Evolutionary conservation across 1,140 invertebrate species (phyloP).

Genomic region (Heliconius hermathena): DNA sequence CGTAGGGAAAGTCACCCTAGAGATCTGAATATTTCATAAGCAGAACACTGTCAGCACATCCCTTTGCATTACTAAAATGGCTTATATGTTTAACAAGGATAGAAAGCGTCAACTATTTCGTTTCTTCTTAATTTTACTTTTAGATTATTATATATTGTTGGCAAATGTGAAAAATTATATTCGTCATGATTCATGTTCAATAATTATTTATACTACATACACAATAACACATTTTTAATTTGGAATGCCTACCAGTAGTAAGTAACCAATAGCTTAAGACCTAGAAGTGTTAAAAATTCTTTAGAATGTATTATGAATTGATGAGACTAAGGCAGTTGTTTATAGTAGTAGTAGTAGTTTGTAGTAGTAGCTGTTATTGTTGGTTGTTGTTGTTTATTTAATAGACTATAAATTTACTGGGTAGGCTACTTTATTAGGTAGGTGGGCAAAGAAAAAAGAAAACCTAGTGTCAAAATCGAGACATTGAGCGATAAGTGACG

Average conservation of each 20-base stretch:
- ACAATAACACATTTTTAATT: too few relatives aligned
- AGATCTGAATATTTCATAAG: slow-evolving; percentile 75
- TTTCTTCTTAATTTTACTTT: not conserved
- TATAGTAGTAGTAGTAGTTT: too few relatives aligned
- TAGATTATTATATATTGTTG: not conserved
- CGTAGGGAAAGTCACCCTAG: slow-evolving; percentile 64
- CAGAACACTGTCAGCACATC: slow-evolving; percentile 57
- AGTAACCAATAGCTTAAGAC: too few relatives aligned
- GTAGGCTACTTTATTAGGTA: too few relatives aligned
- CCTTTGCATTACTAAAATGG: slow-evolving; percentile 57
- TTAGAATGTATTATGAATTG: too few relatives aligned
- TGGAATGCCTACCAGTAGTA: too few relatives aligned
- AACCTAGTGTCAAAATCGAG: not conserved
- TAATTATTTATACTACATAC: too few relatives aligned
- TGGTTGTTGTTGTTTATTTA: too few relatives aligned
- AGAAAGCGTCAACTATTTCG: not conserved
- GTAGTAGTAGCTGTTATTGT: too few relatives aligned
- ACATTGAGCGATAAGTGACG: not conserved
- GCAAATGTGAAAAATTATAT: not conserved
- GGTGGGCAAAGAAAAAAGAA: not conserved
- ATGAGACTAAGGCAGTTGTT: not conserved
- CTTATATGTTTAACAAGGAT: slow-evolving; percentile 32
- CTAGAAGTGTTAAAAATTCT: too few relatives aligned
- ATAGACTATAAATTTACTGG: too few relatives aligned
- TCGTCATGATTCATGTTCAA: not conserved